Percentiles rank a stretch among this genome's conserved stretches.
These are phyloP conservation scores for Neolamprologus falcicula DNA, from an alignment of 2,113 vertebrate genomes.

Conservation along the genomic window DNA sequence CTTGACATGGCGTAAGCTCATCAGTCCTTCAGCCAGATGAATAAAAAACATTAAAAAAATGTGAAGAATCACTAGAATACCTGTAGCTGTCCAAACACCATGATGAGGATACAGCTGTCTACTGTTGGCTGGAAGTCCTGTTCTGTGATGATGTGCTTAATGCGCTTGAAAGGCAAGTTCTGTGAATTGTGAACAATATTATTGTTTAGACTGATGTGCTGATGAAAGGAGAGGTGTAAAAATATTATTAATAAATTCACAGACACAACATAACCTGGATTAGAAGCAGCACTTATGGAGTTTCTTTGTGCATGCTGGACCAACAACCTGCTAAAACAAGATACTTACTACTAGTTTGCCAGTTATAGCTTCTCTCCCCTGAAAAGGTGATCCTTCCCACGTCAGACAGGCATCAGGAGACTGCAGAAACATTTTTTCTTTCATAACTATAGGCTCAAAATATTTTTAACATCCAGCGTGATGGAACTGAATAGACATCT, in stretches of 20 bases:
- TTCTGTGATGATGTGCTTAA: conserved; percentile 60
- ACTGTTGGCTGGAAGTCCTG: conserved; percentile 65
- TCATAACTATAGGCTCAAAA: background rate
- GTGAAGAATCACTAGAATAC: conserved; percentile 23
- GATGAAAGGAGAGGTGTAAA: background rate
- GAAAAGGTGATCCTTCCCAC: conserved; percentile 68
- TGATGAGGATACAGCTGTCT: conserved; percentile 62
- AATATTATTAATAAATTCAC: background rate
- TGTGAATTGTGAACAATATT: conserved; percentile 2
- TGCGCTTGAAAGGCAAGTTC: conserved; percentile 64
- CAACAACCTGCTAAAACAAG: background rate
- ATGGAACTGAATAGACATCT: background rate
- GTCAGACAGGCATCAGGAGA: conserved; percentile 60
- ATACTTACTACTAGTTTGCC: conserved; percentile 62
- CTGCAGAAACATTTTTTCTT: background rate
- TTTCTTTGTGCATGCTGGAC: background rate
- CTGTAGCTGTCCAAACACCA: conserved; percentile 70
- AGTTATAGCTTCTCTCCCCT: conserved; percentile 63
- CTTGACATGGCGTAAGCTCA: background rate
- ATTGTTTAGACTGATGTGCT: background rate
- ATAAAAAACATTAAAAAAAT: background rate
- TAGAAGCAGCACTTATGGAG: background rate
- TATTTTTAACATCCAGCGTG: background rate
- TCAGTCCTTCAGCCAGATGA: background rate
- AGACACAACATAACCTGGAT: background rate